These are phyloP conservation scores for Manis crassicaudata DNA, from an alignment of 2,797 vertebrate species.

Conservation along the genomic window DNA sequence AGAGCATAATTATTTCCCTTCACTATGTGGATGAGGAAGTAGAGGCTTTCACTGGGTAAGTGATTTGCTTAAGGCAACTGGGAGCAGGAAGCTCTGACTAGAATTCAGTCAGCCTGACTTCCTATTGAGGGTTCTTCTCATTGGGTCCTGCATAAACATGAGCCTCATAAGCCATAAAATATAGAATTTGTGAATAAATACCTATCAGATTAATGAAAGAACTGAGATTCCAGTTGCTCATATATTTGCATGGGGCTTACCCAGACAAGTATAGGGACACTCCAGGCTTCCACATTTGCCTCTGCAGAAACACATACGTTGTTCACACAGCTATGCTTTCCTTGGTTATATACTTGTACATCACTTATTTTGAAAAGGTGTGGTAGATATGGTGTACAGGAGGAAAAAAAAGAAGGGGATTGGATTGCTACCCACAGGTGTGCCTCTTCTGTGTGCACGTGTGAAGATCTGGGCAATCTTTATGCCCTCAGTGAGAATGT, in stretches of 20 bases:
- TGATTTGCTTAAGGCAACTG: constrained; percentile 51
- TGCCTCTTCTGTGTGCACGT: background rate
- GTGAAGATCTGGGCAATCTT: background rate
- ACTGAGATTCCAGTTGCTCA: constrained; percentile 19
- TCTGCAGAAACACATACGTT: background rate
- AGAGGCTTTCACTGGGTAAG: constrained; percentile 26
- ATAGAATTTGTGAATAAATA: constrained; percentile 50
- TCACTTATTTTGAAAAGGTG: constrained; percentile 1
- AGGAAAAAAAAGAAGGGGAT: background rate
- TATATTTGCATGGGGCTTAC: constrained; percentile 8
- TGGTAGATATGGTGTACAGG: background rate
- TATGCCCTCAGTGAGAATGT: background rate
- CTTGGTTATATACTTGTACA: background rate
- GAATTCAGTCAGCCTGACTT: constrained; percentile 48
- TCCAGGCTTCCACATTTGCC: constrained; percentile 9
- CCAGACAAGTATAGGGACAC: background rate
- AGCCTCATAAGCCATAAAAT: constrained; percentile 50
- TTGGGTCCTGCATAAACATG: constrained; percentile 59
- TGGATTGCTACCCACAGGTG: background rate
- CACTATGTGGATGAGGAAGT: constrained; percentile 44
- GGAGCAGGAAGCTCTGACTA: constrained; percentile 43
- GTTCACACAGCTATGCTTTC: constrained; percentile 1
- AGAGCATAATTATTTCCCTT: background rate
- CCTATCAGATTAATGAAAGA: constrained; percentile 56
- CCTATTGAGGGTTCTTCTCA: constrained; percentile 5